phyloP scores from a whole-genome alignment of 2,113 vertebrate genomes.

The Garra rufa region DNA sequence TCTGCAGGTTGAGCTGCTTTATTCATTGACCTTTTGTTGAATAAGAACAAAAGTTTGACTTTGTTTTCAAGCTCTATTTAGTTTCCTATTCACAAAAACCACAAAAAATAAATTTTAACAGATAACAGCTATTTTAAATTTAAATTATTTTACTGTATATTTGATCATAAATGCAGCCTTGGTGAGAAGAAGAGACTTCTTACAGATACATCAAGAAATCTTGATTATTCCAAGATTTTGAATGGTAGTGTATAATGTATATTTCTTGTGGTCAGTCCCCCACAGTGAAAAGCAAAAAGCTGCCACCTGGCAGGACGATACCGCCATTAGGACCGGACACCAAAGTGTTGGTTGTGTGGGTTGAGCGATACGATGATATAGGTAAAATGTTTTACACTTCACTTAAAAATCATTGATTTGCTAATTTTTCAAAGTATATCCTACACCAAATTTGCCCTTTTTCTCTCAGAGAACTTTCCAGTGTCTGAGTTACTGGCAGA shows the following conservation, averaged over 20 bases:
- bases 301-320: slow-evolving; percentile 81
- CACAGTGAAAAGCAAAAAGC: slow-evolving; percentile 82
- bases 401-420: background rate
- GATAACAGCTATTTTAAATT: no score
- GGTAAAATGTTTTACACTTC: slow-evolving; percentile 69
- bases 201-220: no score
- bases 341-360: slow-evolving; percentile 90
- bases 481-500: slow-evolving; percentile 84
- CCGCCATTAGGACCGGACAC: slow-evolving; percentile 89
- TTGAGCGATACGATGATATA: slow-evolving; percentile 90
- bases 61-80: background rate
- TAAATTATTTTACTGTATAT: background rate
- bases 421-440: background rate
- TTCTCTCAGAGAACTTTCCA: slow-evolving; percentile 84
- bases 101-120: no score
- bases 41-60: background rate
- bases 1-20: background rate
- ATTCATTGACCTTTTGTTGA: background rate
- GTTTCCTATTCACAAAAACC: background rate
- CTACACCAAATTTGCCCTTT: background rate
- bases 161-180: background rate
- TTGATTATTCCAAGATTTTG: background rate
- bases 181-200: background rate
- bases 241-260: background rate
- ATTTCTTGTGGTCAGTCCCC: slow-evolving; percentile 75